phyloP scores from a whole-genome alignment of 30 jellyfish, hydroid and myxozoan species.

The Aurelia aurita region DNA sequence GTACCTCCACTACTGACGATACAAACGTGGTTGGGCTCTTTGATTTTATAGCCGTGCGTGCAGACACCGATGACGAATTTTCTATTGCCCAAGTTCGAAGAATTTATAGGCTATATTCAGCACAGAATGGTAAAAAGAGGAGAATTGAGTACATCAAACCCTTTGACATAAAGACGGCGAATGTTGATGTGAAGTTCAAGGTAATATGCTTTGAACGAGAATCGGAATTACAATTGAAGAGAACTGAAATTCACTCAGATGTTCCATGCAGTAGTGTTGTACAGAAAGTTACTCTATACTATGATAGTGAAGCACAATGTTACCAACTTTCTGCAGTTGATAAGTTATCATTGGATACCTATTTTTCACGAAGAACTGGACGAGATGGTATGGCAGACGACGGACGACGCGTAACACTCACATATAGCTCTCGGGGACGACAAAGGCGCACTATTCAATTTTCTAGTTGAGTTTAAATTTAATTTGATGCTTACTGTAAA shows the following conservation, averaged over 20 bases:
- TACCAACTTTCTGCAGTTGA: conserved; percentile 7
- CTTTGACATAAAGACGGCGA: conserved; percentile 5
- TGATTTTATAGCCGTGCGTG: conserved; percentile 28
- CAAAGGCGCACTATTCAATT: conserved; percentile 12
- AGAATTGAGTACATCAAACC: conserved; percentile 46
- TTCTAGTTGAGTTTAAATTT: conserved; percentile 15
- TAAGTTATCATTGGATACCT: no score
- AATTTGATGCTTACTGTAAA: conserved; percentile 13
- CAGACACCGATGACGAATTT: conserved; percentile 35
- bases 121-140: conserved; percentile 20
- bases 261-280: conserved; percentile 34
- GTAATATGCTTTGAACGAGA: conserved; percentile 17
- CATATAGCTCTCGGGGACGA: no score
- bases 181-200: conserved; percentile 25
- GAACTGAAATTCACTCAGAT: conserved; percentile 51
- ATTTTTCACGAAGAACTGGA: no score
- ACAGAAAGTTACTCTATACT: conserved; percentile 17
- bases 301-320: not conserved
- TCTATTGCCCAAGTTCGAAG: conserved; percentile 23
- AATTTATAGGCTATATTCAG: conserved; percentile 3
- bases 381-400: no score
- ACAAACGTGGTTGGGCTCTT: conserved; percentile 24
- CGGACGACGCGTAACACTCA: no score
- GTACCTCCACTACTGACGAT: no score
- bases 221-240: conserved; percentile 11